Base-by-base conservation (phyloP, 2,888 invertebrate genomes). In the Carabus problematicus region DNA sequence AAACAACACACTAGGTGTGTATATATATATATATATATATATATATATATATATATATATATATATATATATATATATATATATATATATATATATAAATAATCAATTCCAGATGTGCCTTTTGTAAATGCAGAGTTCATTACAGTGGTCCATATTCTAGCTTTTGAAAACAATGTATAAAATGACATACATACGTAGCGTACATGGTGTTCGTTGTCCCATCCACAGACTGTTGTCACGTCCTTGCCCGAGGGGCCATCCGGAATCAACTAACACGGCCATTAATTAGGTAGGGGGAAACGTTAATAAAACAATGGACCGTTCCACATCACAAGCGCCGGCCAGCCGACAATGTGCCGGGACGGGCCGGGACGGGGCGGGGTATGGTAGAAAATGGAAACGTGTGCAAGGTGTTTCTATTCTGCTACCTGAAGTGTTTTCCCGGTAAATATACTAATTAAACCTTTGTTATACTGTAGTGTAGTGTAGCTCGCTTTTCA, bases 201-300 rank as follows among this genome's bases (percentile, higher is more conserved):
- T 19, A 52, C 16, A 12, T 52, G 52, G 29, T 29, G 29, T 29
- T 6, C 29, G 29, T 29, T 29, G 29, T 29, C 16, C 18, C 14
- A 52, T 19, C 11, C 12, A 12, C 16, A 52, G 52, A 52, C 52
- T 47, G 66, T 66, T 66, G 66, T 66, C 66, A 66, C 56, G 66
- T 49, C 45, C 66, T 29, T 49, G 58, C 66, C 39, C 39, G 16
- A 14, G 29, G 29, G 56, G 66, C 58, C 40, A 47, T 66, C 56
- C 59, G 66, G 45, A 66, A 66, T 66, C 66, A 64, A 59, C 66
- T 66, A 66, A 66, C 66, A 59, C 47, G 58, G 47, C 12, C 59
- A 66, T 66, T 66, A 66, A 66, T 66, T 66, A 66, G 66, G 47
- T 16, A 18, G 58, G 56, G 66, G 59, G 58, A 56, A 1, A 12